phyloP scores from a whole-genome alignment of 2,113 vertebrate genomes.

The Coryphaenoides rupestris region DNA sequence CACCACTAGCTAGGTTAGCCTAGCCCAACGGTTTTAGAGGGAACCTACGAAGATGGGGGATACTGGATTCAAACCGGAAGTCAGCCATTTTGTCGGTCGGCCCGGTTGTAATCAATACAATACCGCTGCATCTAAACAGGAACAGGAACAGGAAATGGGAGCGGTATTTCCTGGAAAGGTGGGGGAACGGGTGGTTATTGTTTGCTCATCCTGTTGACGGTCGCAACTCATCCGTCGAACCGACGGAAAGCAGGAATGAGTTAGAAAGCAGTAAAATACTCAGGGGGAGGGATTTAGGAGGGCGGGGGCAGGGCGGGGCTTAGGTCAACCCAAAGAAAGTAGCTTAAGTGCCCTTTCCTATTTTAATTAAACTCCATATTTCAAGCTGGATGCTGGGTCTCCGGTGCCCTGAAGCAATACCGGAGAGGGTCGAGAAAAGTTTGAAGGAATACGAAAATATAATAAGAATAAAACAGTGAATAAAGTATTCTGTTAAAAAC shows the following conservation, averaged over 20 bases:
- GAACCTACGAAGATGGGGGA: constrained; percentile 13
- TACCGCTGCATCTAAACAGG: constrained; percentile 44
- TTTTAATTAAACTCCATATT: background rate
- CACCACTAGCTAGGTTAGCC: constrained; percentile 21
- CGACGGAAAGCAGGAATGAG: background rate
- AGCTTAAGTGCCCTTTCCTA: background rate
- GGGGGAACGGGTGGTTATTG: constrained; percentile 50
- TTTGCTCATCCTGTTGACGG: constrained; percentile 29
- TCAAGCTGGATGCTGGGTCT: background rate
- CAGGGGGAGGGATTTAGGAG: background rate
- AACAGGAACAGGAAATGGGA: constrained; percentile 61
- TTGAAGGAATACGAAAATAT: background rate
- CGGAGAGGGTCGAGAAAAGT: background rate
- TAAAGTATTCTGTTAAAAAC: background rate
- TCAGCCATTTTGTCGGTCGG: background rate
- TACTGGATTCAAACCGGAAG: background rate
- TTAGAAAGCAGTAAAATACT: too few species aligned
- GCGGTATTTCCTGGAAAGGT: constrained; percentile 40
- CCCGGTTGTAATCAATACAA: constrained; percentile 30
- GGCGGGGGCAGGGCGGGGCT: background rate
- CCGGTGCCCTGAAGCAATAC: background rate
- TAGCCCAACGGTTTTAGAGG: too few species aligned
- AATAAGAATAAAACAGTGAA: background rate
- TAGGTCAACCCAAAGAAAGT: too few species aligned
- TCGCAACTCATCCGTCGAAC: background rate